Conservation (phyloP, 1,140 invertebrate species). For the Magallana gigas region DNA sequence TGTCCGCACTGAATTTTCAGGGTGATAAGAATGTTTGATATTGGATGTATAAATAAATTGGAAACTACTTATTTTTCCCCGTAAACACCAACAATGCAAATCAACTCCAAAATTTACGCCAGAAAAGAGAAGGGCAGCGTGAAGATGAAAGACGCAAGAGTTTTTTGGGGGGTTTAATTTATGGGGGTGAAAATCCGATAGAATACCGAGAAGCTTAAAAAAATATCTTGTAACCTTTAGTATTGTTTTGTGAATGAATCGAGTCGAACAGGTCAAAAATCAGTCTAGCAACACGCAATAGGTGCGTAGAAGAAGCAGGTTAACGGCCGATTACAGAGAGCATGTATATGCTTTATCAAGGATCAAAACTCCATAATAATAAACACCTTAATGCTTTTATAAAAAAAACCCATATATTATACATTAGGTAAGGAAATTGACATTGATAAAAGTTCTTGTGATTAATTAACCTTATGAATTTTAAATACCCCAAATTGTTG, state of each 20-base stretch:
- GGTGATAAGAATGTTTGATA: slow-evolving; percentile 36
- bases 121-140: not conserved
- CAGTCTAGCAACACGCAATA: not conserved
- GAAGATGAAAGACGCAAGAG: slow-evolving; percentile 24
- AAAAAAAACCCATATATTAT: no score
- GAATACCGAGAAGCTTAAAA: not conserved
- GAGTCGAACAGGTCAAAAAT: slow-evolving; percentile 3
- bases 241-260: slow-evolving; percentile 27
- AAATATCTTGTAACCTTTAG: slow-evolving; percentile 19
- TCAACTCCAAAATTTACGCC: not conserved
- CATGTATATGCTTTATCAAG: not conserved
- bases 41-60: slow-evolving; percentile 32
- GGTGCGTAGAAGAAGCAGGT: not conserved
- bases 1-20: slow-evolving; percentile 13
- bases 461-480: no score
- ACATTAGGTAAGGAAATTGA: no score
- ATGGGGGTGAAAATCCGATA: slow-evolving; percentile 30
- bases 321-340: not conserved
- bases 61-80: not conserved
- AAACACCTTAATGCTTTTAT: no score
- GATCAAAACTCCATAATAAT: not conserved
- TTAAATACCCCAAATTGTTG: no score
- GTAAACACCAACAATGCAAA: slow-evolving; percentile 28
- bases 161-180: slow-evolving; percentile 28
- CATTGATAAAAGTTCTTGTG: no score